Evolutionary conservation across 1,140 invertebrate species (phyloP), one percentile per base, ranked within the genome.

Genomic region (Eumaeus atala): DNA sequence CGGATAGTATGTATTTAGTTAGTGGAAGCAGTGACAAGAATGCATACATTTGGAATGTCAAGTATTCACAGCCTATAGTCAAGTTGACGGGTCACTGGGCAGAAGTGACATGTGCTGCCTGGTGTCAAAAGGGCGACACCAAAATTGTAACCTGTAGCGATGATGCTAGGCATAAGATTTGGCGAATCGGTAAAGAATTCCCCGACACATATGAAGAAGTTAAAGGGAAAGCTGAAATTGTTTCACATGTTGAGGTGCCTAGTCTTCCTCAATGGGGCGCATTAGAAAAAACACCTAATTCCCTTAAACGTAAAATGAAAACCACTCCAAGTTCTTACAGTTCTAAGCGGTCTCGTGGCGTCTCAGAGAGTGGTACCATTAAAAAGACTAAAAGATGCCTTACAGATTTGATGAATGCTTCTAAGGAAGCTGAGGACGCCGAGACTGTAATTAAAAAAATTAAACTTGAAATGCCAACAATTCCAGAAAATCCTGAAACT

Each of bases 21-120:
- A 95, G 94, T 82, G 95, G 95, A 2, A 96, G 95, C 57, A 94
- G 92, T 70, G 94, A 96, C 79, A 91, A 93, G 62, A 89, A 91
- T 63, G 95, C 94, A 0, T 96, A 96, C 66, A 92, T 97, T 57
- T 97, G 95, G 95, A 91, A 92, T 70, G 89, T 91, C 6, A 89
- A 89, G 3, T 88, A 89, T 62, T 90, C 91, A 17, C 61, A 82
- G 47, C 93, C 94, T 0, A 65, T 95, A 14, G 89, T 93, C 9
- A 90, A 90, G 54, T 85, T 96, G 0, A 85, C 80, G 3, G 94
- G 94, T 0, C 95, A 97, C 70, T 89, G 87, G 11, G 93, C 92
- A 6, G 95, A 97, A 88, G 95, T 96, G 0, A 95, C 95, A 1
- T 92, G 93, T 72, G 94, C 96, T 4, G 91, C 93, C 0, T 96